phyloP scores from a whole-genome alignment of 64 coral and sea anemone species.

The Astreopora myriophthalma region DNA sequence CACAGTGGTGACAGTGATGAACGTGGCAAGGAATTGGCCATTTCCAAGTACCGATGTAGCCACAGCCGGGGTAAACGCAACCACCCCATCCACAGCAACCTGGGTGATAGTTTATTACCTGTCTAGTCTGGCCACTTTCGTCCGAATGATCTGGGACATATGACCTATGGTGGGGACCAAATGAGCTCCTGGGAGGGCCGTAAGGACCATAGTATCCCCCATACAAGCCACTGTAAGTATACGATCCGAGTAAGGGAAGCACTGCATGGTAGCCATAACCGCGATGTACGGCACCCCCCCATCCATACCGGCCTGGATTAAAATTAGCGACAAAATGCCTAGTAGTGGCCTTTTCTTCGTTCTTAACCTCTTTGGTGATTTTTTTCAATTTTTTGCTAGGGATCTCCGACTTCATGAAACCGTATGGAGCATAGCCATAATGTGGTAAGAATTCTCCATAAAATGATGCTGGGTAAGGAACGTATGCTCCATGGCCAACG shows the following conservation, averaged over 20 bases:
- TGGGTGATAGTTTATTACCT: constrained; percentile 87
- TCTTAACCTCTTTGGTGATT: neutral
- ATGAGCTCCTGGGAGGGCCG: neutral
- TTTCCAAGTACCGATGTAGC: constrained; percentile 45
- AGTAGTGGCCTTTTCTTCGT: constrained; percentile 31
- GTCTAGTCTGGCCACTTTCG: constrained; percentile 35
- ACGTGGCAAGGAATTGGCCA: constrained; percentile 19
- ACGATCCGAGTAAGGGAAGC: constrained; percentile 59
- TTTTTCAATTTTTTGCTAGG: neutral
- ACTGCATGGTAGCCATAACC: constrained; percentile 43
- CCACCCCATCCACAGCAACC: constrained; percentile 92
- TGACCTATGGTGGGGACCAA: neutral
- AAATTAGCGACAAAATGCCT: constrained; percentile 66
- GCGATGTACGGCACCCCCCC: constrained; percentile 77
- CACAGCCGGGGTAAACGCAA: constrained; percentile 81
- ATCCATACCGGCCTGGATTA: constrained; percentile 83
- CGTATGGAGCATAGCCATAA: constrained; percentile 15
- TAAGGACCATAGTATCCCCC: constrained; percentile 52
- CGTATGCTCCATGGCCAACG: constrained; percentile 28
- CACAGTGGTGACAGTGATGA: constrained; percentile 9
- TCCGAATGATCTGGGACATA: neutral
- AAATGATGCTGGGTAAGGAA: neutral
- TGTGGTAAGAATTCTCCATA: neutral
- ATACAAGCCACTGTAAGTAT: constrained; percentile 30
- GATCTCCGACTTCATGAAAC: constrained; percentile 52